These are phyloP conservation scores for Hippolais icterina DNA, from an alignment of 2,113 vertebrate species.

Conservation along the genomic window DNA sequence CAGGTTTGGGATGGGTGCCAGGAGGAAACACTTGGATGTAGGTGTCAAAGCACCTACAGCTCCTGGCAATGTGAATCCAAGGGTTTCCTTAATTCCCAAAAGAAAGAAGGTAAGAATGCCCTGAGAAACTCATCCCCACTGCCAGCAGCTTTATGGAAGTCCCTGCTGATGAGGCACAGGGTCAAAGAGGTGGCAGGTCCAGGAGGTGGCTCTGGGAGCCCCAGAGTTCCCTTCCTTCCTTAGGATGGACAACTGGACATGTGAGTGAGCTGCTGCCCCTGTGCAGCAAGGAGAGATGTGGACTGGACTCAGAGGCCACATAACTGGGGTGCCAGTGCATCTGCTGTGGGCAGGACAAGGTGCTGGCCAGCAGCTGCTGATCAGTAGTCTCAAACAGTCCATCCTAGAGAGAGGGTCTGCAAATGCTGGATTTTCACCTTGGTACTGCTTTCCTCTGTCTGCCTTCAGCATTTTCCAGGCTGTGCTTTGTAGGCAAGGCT, in stretches of 20 bases:
- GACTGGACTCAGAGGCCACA: not conserved
- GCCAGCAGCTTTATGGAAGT: not conserved
- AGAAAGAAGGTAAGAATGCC: not conserved
- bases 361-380: not conserved
- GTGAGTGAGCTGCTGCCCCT: not conserved
- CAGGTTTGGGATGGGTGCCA: not conserved
- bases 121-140: not conserved
- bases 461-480: not conserved
- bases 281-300: not conserved
- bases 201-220: not conserved
- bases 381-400: not conserved
- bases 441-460: not conserved
- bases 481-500: not conserved
- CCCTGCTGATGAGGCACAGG: not conserved
- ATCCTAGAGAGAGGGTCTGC: not conserved
- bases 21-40: not conserved
- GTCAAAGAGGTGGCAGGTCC: not conserved
- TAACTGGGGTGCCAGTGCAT: rapidly evolving
- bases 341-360: not conserved
- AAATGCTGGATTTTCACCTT: not conserved
- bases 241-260: not conserved
- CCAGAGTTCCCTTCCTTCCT: rapidly evolving
- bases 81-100: not conserved
- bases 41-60: not conserved
- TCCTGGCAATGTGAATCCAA: not conserved